Evolutionary conservation across 2,888 invertebrate species (phyloP).

Genomic region (Invenusta paracnida): DNA sequence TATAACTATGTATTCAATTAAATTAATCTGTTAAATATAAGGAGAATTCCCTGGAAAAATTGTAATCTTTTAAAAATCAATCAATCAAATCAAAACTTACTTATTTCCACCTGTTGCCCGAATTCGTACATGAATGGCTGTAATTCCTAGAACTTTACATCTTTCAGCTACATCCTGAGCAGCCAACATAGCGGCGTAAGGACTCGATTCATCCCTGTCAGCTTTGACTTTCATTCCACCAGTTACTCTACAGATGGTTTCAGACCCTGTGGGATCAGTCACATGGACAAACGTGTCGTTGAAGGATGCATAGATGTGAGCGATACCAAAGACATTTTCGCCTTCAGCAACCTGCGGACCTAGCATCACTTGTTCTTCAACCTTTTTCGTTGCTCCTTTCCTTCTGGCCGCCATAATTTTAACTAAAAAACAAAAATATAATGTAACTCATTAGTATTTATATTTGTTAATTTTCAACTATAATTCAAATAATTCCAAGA

Average conservation of each 20-base stretch:
- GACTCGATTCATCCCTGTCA: conserved; percentile 98
- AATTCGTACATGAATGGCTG: conserved; percentile 93
- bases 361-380: conserved; percentile 90
- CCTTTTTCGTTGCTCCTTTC: conserved; percentile 38
- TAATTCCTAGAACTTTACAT: conserved; percentile 92
- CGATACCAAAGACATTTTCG: conserved; percentile 95
- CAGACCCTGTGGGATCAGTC: conserved; percentile 86
- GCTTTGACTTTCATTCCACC: conserved; percentile 96
- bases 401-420: conserved; percentile 39
- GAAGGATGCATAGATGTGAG: conserved; percentile 98
- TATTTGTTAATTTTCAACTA: too few relatives aligned
- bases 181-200: conserved; percentile 99
- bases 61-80: too few relatives aligned
- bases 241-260: conserved; percentile 75
- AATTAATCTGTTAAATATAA: too few relatives aligned
- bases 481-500: too few relatives aligned
- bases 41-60: too few relatives aligned
- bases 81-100: conserved; percentile 50
- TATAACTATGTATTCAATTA: too few relatives aligned
- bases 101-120: conserved; percentile 93
- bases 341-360: conserved; percentile 94
- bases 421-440: background rate
- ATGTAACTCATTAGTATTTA: too few relatives aligned
- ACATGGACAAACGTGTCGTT: conserved; percentile 99
- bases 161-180: conserved; percentile 99